Percentiles rank a stretch among this genome's conserved stretches.
Conservation (phyloP, 1,140 invertebrate species). For the Sycophaga agraensis region DNA sequence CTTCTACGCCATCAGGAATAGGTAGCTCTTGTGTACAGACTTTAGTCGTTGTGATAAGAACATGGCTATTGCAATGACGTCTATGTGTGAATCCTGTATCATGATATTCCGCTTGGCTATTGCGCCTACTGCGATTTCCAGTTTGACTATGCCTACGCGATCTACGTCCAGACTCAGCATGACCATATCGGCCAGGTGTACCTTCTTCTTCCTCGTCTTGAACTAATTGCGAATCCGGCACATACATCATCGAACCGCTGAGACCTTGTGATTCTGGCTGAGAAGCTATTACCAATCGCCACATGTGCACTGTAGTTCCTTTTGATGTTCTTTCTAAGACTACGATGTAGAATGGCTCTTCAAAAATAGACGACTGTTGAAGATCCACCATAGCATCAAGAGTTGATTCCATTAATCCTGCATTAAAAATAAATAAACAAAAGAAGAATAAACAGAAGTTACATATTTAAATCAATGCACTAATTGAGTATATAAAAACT, state of each 20-base stretch:
- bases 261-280: constrained; percentile 67
- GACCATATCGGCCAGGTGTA: constrained; percentile 40
- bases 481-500: neutral
- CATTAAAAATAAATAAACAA: neutral
- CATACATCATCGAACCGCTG: constrained; percentile 80
- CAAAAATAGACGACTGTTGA: constrained; percentile 80
- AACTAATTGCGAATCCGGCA: constrained; percentile 84
- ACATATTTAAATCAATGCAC: neutral
- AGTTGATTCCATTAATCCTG: constrained; percentile 66
- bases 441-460: neutral
- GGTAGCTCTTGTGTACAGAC: constrained; percentile 83
- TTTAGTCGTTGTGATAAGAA: constrained; percentile 69
- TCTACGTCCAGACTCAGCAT: constrained; percentile 46
- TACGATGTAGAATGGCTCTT: constrained; percentile 94
- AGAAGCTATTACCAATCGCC: constrained; percentile 89
- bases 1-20: constrained; percentile 84
- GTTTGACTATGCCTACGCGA: constrained; percentile 51
- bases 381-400: constrained; percentile 88
- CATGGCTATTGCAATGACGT: constrained; percentile 54
- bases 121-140: constrained; percentile 44
- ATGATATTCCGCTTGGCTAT: constrained; percentile 52
- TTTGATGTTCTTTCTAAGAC: constrained; percentile 82
- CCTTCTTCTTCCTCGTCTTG: constrained; percentile 75
- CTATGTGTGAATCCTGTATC: constrained; percentile 40
- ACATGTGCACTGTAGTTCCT: constrained; percentile 92